Evolutionary conservation across 2,888 invertebrate genomes (phyloP).

Genomic region (Rhimphoctona megacephalus): DNA sequence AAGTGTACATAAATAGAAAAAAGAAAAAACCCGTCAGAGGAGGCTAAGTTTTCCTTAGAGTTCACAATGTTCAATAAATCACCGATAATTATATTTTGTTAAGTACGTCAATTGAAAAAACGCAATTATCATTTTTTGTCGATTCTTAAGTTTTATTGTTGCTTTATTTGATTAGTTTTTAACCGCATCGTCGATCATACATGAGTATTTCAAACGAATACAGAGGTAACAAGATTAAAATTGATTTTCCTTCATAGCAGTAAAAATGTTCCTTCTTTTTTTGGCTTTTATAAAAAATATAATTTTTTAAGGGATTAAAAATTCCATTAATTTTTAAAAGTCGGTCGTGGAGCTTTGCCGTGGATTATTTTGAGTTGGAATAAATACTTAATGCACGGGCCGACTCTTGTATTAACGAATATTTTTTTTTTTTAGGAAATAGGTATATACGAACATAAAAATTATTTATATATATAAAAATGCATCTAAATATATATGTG

Average conservation of each 20-base stretch:
- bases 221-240: not conserved
- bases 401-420: slow-evolving; percentile 47
- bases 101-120: slow-evolving; percentile 7
- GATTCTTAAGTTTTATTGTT: not conserved
- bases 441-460: slow-evolving; percentile 43
- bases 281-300: not conserved
- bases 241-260: not conserved
- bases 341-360: not conserved
- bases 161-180: not conserved
- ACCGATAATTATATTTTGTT: slow-evolving; percentile 27
- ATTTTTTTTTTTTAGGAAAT: slow-evolving; percentile 40
- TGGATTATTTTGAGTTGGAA: slow-evolving; percentile 24
- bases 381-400: slow-evolving; percentile 53
- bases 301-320: not conserved
- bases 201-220: not conserved
- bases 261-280: not conserved
- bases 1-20: slow-evolving; percentile 64
- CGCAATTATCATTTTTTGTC: slow-evolving; percentile 35
- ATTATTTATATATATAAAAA: slow-evolving; percentile 48
- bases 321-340: slow-evolving; percentile 30
- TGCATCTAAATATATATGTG: slow-evolving; percentile 20
- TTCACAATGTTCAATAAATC: slow-evolving; percentile 32
- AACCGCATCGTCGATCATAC: not conserved
- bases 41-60: slow-evolving; percentile 25
- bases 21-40: slow-evolving; percentile 26